Evolutionary conservation across 2,797 vertebrate species (phyloP).

Genomic region (Peromyscus melanophrys): DNA sequence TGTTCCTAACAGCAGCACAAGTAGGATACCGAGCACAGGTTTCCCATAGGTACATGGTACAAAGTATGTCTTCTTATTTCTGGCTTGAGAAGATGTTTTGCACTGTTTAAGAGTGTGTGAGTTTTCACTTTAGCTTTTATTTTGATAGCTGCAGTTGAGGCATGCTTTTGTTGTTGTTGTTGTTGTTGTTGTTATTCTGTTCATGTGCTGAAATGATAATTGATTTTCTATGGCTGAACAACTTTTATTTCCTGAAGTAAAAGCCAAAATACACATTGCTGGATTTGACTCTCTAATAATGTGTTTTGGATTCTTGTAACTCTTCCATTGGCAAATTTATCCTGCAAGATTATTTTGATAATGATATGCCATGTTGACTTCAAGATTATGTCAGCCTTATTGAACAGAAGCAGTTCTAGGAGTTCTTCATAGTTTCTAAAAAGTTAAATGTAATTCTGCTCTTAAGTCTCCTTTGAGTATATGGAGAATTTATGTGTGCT

Average conservation of each 20-base stretch:
- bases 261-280: background rate
- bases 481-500: background rate
- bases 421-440: background rate
- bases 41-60: background rate
- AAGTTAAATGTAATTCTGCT: background rate
- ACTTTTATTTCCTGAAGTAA: background rate
- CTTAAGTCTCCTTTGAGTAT: background rate
- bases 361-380: background rate
- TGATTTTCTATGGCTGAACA: conserved; percentile 20
- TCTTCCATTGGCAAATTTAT: background rate
- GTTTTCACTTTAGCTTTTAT: background rate
- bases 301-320: background rate
- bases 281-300: background rate
- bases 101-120: background rate
- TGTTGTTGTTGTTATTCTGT: background rate
- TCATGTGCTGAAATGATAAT: conserved; percentile 15
- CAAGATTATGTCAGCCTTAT: background rate
- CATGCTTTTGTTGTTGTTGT: background rate
- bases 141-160: background rate
- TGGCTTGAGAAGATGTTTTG: background rate
- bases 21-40: too few species aligned
- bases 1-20: background rate
- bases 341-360: background rate
- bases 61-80: background rate
- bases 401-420: background rate